These are phyloP conservation scores for Neelides sp. DNA, from an alignment of 1,140 invertebrate genomes.

Conservation along the genomic window DNA sequence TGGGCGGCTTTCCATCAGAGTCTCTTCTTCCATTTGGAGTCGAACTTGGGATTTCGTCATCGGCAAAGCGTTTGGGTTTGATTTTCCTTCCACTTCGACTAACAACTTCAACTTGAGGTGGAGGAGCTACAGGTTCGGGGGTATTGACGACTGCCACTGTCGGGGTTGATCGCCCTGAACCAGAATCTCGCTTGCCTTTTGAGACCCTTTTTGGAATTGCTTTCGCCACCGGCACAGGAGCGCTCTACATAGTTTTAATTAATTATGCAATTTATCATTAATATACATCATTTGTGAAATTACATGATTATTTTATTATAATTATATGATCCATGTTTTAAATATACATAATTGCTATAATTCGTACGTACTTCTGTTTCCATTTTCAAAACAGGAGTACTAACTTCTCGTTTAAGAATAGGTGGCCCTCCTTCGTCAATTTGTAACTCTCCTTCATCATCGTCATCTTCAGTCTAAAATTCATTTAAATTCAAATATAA, in stretches of 20 bases:
- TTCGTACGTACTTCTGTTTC: neutral
- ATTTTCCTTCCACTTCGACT: slow-evolving; percentile 62
- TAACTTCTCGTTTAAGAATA: slow-evolving; percentile 1
- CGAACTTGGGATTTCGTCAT: slow-evolving; percentile 33
- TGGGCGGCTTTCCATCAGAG: too few species aligned
- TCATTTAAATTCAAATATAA: slow-evolving; percentile 2
- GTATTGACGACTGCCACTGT: neutral
- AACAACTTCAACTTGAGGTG: slow-evolving; percentile 45
- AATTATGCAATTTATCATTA: too few species aligned
- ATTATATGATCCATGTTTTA: too few species aligned
- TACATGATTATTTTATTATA: too few species aligned
- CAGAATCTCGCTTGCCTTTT: slow-evolving; percentile 15
- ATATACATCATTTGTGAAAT: neutral
- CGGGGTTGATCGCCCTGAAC: neutral
- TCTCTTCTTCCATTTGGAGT: neutral
- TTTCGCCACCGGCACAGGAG: too few species aligned
- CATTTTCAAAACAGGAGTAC: slow-evolving; percentile 9
- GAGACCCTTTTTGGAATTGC: too few species aligned
- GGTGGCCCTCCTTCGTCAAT: slow-evolving; percentile 47
- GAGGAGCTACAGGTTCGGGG: slow-evolving; percentile 28
- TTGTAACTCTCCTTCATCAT: slow-evolving; percentile 43
- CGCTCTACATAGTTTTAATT: too few species aligned
- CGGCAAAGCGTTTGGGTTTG: slow-evolving; percentile 49
- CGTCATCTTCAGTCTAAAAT: slow-evolving; percentile 37
- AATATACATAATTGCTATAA: neutral